Evolutionary conservation across 2,113 vertebrate genomes (phyloP).

Genomic region (Apaloderma vittatum): DNA sequence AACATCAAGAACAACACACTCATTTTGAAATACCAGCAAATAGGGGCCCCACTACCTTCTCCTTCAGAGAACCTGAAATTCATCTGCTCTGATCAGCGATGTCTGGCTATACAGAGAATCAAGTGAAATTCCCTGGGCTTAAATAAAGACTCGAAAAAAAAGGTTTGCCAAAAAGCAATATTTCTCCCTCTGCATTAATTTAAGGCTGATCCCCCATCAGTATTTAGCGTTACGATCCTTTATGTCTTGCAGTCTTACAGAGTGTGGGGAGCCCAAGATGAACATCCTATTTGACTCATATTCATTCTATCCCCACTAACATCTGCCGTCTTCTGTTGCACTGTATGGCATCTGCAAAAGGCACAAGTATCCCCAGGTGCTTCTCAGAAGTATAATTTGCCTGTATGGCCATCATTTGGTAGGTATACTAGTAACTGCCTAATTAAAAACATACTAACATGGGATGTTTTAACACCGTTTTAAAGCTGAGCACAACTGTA

Average conservation of each 20-base stretch:
- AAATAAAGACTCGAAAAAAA: not conserved
- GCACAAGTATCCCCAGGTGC: fast-evolving
- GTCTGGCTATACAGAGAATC: not conserved
- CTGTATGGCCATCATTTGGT: not conserved
- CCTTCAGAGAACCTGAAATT: not conserved
- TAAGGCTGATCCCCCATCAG: not conserved
- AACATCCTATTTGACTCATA: not conserved
- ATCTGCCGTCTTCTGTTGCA: not conserved
- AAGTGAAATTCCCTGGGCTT: not conserved
- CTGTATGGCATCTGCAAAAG: not conserved
- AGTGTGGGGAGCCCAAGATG: not conserved
- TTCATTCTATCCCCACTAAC: not conserved
- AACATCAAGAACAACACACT: not conserved
- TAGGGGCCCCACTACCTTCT: fast-evolving
- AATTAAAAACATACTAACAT: not conserved
- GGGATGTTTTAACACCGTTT: not conserved
- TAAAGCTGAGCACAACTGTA: not conserved
- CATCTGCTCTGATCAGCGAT: not conserved
- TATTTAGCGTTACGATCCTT: not conserved
- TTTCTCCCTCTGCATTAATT: not conserved
- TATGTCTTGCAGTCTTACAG: not conserved
- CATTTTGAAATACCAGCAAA: not conserved
- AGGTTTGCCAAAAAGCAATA: not conserved
- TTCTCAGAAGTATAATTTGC: not conserved
- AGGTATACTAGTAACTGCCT: not conserved